Conservation (phyloP, 2,888 invertebrate species). For the Limenitis arthemis region DNA sequence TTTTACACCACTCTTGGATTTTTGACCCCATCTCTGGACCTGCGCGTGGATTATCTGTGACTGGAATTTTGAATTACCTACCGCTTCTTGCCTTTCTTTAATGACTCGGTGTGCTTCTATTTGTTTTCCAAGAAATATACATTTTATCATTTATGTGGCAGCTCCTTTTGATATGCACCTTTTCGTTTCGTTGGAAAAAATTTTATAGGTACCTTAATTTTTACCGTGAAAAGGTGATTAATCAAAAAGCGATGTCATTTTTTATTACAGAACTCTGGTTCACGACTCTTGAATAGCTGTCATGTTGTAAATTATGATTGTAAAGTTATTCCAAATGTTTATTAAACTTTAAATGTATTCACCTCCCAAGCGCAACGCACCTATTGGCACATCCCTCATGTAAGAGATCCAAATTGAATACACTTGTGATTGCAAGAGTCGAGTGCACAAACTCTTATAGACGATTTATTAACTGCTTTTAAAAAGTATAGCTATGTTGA, state of each 20-base stretch:
- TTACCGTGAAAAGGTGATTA: conserved; percentile 16
- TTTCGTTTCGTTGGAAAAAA: conserved; percentile 6
- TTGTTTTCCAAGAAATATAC: conserved; percentile 36
- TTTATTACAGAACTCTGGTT: conserved; percentile 17
- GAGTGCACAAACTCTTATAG: conserved; percentile 1
- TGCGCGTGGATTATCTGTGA: conserved; percentile 45
- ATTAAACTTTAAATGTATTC: conserved; percentile 2
- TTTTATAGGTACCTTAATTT: neutral
- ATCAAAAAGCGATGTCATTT: conserved; percentile 23
- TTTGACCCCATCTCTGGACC: conserved; percentile 21
- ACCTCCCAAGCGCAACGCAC: conserved; percentile 7
- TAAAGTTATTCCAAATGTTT: neutral
- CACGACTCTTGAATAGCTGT: conserved; percentile 3
- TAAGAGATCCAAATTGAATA: conserved; percentile 9
- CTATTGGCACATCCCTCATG: conserved; percentile 13
- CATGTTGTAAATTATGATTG: neutral
- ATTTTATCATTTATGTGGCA: conserved; percentile 21
- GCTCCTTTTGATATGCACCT: conserved; percentile 24
- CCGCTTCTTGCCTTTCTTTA: conserved; percentile 60
- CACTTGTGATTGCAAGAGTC: conserved; percentile 8
- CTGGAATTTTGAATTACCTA: conserved; percentile 64
- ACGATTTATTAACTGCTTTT: neutral
- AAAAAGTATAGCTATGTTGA: no score
- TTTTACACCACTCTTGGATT: conserved; percentile 6
- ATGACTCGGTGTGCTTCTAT: conserved; percentile 68